Percentiles rank a stretch among this genome's conserved stretches.
Evolutionary conservation across 2,888 invertebrate genomes (phyloP).

Genomic region (Ectemnius continuus): DNA sequence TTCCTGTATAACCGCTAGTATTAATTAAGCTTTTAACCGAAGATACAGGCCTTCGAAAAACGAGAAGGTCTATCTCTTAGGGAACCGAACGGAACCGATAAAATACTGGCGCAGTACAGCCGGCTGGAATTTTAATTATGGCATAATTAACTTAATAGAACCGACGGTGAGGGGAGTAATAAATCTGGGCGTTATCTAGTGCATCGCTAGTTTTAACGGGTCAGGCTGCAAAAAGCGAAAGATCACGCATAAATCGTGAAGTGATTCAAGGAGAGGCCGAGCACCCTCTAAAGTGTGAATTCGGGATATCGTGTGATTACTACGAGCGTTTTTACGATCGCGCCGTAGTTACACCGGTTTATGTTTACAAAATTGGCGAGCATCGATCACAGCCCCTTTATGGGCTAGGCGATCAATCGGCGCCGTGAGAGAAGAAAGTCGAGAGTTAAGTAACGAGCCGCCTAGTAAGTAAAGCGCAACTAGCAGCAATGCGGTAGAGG

Average conservation of each 20-base stretch:
- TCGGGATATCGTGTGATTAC: too few relatives aligned
- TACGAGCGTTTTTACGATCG: too few relatives aligned
- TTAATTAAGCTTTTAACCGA: not conserved
- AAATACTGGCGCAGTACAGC: slow-evolving; percentile 23
- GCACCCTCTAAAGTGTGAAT: too few relatives aligned
- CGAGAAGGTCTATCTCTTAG: not conserved
- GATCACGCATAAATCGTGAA: slow-evolving; percentile 10
- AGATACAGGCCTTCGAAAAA: not conserved
- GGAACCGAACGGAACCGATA: slow-evolving; percentile 4
- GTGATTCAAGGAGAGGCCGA: slow-evolving; percentile 8
- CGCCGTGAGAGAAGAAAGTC: slow-evolving; percentile 1
- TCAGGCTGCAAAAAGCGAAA: slow-evolving; percentile 13
- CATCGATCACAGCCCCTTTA: too few relatives aligned
- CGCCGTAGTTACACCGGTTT: too few relatives aligned
- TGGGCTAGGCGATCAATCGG: too few relatives aligned
- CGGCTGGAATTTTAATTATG: slow-evolving; percentile 49
- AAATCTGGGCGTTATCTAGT: slow-evolving; percentile 37
- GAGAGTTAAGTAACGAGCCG: not conserved
- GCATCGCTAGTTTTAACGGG: slow-evolving; percentile 23
- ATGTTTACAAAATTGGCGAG: too few relatives aligned
- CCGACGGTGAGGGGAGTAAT: slow-evolving; percentile 32
- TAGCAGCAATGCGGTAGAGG: slow-evolving; percentile 45
- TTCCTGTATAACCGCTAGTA: not conserved
- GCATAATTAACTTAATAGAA: slow-evolving; percentile 51
- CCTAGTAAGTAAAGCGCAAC: slow-evolving; percentile 44